Conservation (phyloP, 2,888 invertebrate genomes). For the Horisme vitalbata region DNA sequence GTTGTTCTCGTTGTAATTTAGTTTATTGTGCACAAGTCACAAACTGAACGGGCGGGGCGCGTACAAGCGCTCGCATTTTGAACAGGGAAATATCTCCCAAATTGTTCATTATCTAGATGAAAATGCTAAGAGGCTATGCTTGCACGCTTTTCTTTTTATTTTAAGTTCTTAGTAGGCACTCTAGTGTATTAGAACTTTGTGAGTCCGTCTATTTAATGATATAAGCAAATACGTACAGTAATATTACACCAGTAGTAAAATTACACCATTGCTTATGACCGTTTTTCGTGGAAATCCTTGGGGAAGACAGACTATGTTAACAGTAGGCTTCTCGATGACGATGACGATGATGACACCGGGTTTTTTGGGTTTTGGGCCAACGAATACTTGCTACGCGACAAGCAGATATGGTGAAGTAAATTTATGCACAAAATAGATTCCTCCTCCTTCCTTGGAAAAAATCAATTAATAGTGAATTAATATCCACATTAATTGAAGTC, state of each 20-base stretch:
- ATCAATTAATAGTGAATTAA: constrained; percentile 40
- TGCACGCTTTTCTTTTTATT: constrained; percentile 23
- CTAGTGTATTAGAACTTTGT: neutral
- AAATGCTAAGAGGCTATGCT: constrained; percentile 29
- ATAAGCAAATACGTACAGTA: too few relatives aligned
- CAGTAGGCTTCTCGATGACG: too few relatives aligned
- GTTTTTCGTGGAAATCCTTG: too few relatives aligned
- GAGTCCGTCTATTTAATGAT: too few relatives aligned
- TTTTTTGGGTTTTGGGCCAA: too few relatives aligned
- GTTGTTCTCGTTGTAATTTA: constrained; percentile 70
- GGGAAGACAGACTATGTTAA: too few relatives aligned
- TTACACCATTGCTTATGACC: too few relatives aligned
- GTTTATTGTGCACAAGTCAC: constrained; percentile 68
- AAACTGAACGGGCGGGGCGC: constrained; percentile 49
- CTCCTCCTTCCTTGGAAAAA: constrained; percentile 18
- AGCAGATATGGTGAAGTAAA: too few relatives aligned
- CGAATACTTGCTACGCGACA: too few relatives aligned
- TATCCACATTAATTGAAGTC: constrained; percentile 41
- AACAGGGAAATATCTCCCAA: constrained; percentile 52
- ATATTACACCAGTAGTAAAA: too few relatives aligned
- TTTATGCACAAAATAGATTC: neutral
- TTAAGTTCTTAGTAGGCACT: constrained; percentile 7
- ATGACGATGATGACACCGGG: too few relatives aligned
- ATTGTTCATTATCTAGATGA: constrained; percentile 43
- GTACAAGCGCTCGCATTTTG: constrained; percentile 50